Evolutionary conservation across 2,888 invertebrate genomes (phyloP).

Genomic region (Antheraea yamamai): DNA sequence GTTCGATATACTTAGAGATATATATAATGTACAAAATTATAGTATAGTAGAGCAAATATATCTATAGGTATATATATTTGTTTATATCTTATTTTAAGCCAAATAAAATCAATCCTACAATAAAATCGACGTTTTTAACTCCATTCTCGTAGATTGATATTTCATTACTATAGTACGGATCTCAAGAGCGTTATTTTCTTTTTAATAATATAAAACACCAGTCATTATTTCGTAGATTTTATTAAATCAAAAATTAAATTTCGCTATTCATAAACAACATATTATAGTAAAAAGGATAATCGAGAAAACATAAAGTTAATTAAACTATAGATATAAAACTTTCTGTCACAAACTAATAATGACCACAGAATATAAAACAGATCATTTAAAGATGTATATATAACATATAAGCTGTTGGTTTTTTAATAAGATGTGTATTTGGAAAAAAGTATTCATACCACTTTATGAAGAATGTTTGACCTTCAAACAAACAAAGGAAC

Average conservation of each 20-base stretch:
- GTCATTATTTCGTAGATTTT: slow-evolving; percentile 63
- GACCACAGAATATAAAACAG: neutral
- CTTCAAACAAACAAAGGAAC: neutral
- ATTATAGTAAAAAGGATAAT: slow-evolving; percentile 45
- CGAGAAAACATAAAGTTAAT: neutral
- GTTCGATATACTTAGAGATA: too few species aligned
- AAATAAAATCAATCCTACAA: neutral
- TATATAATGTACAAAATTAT: too few species aligned
- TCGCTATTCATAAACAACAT: slow-evolving; percentile 61
- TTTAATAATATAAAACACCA: slow-evolving; percentile 33
- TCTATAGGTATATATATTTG: too few species aligned
- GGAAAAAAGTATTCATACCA: neutral
- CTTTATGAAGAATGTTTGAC: neutral
- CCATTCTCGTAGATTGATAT: neutral
- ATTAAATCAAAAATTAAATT: slow-evolving; percentile 71
- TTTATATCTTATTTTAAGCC: too few species aligned
- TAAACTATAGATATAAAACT: neutral
- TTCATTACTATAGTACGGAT: neutral
- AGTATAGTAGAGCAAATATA: too few species aligned
- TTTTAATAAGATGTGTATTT: neutral
- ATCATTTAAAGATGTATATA: slow-evolving; percentile 24
- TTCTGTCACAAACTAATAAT: neutral
- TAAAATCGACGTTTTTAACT: neutral
- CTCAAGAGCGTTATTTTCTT: neutral
- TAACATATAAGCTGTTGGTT: slow-evolving; percentile 34